phyloP scores from a whole-genome alignment of 2,113 vertebrate genomes.

The Erythrolamprus reginae region DNA sequence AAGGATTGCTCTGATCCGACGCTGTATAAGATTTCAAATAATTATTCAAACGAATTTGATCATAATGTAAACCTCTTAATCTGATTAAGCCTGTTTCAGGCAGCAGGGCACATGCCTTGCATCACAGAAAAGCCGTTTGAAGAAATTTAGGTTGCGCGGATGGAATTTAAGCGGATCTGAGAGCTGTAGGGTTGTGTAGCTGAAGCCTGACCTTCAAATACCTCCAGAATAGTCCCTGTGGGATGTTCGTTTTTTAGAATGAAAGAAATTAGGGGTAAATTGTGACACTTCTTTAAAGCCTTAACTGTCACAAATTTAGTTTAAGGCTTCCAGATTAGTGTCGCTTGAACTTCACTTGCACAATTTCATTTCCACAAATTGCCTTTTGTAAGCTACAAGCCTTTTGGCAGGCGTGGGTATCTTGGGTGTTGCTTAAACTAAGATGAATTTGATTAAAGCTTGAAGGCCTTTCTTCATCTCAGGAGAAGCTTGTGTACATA shows the following conservation, averaged over 20 bases:
- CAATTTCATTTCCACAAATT: neutral
- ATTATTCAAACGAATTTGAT: neutral
- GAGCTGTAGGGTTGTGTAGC: neutral
- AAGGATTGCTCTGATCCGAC: neutral
- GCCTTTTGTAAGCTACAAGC: neutral
- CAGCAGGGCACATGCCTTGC: neutral
- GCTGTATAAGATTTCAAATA: neutral
- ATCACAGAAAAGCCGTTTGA: neutral
- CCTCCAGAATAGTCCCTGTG: neutral
- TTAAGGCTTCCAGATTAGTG: neutral
- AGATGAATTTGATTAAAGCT: neutral
- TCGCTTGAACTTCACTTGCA: neutral
- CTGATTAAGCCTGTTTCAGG: neutral
- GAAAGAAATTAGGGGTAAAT: neutral
- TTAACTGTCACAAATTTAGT: neutral
- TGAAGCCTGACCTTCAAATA: neutral
- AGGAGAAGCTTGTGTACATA: neutral
- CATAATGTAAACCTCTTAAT: neutral
- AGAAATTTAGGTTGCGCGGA: neutral
- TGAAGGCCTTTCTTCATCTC: neutral
- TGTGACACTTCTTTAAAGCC: neutral
- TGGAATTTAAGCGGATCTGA: neutral
- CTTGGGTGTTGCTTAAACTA: neutral
- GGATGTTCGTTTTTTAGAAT: neutral
- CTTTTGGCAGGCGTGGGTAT: neutral